Evolutionary conservation across 2,113 vertebrate species (phyloP), one percentile per base, ranked within the genome.

Genomic region (Eulacestoma nigropectus): DNA sequence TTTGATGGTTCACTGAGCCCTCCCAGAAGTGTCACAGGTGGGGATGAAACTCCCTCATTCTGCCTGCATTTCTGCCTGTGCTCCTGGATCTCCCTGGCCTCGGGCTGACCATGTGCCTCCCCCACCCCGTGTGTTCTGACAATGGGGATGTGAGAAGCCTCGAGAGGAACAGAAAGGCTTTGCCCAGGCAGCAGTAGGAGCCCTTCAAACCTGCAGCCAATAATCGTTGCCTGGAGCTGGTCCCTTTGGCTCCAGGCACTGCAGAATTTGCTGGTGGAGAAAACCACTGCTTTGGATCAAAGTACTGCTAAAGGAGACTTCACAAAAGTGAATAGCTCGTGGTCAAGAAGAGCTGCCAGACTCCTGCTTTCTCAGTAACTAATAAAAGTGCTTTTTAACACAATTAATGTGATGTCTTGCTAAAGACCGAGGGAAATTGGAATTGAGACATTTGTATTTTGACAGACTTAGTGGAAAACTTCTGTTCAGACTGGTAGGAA

Each of bases 401-500:
- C 88, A 86, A 93, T 87, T 93, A 95, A 92, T 93, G 88, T 72
- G 73, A 94, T 72, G 83, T 89, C 95, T 95, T 89, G 87, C 95
- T 93, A 68, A 92, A 89, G 85, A 64, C 68, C 26, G 33, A 60
- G 89, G 84, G 76, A 95, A 96, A 92, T 90, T 94, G 90, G 76
- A 92, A 95, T 95, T 91, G 93, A 96, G 90, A 92, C 92, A 22
- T 95, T 96, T 74, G 76, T 89, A 93, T 89, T 96, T 94, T 96
- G 96, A 96, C 76, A 84, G 88, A 74, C 88, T 80, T 67, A 35
- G 65, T 87, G 95, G 95, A 97, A 97, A 96, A 96, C 85, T 84
- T 93, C 95, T 94, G 76, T 92, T 96, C 83, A 81, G 92, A 78
- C 88, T 88, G 32, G 88, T 90, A 96, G 95, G 90, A 96, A 97